phyloP scores from a whole-genome alignment of 2,797 vertebrate species.

The Crenichthys baileyi region DNA sequence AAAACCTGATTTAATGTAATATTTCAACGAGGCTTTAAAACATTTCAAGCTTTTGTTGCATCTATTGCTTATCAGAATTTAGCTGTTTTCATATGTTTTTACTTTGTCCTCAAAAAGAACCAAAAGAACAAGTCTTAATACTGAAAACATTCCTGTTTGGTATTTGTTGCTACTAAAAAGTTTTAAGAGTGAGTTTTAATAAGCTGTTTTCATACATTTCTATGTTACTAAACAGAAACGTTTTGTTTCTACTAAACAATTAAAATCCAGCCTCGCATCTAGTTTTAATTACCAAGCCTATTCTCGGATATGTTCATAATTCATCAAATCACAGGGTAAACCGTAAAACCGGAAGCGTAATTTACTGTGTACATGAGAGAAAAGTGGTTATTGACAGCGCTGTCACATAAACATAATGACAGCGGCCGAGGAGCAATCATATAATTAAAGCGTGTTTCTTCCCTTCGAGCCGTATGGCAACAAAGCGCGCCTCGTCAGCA shows the following conservation, averaged over 20 bases:
- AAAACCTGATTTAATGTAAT: not conserved
- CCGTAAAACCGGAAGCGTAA: constrained; percentile 22
- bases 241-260: not conserved
- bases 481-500: constrained; percentile 85
- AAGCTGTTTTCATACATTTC: not conserved
- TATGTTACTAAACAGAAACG: not conserved
- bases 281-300: not conserved
- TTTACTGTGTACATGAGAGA: constrained; percentile 41
- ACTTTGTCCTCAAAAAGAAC: not conserved
- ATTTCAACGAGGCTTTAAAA: not conserved
- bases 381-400: constrained; percentile 65
- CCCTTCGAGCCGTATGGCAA: constrained; percentile 25
- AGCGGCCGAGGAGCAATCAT: constrained; percentile 55
- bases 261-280: not conserved
- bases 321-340: constrained; percentile 33
- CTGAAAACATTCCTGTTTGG: not conserved
- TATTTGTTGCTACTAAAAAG: not conserved
- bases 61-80: no score
- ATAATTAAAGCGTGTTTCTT: constrained; percentile 74
- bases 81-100: not conserved
- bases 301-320: constrained; percentile 24
- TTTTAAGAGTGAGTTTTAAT: not conserved
- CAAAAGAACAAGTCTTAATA: not conserved
- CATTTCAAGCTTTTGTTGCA: not conserved
- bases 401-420: constrained; percentile 77